Conservation (phyloP, 2,797 vertebrate genomes). For the Balearica regulorum region DNA sequence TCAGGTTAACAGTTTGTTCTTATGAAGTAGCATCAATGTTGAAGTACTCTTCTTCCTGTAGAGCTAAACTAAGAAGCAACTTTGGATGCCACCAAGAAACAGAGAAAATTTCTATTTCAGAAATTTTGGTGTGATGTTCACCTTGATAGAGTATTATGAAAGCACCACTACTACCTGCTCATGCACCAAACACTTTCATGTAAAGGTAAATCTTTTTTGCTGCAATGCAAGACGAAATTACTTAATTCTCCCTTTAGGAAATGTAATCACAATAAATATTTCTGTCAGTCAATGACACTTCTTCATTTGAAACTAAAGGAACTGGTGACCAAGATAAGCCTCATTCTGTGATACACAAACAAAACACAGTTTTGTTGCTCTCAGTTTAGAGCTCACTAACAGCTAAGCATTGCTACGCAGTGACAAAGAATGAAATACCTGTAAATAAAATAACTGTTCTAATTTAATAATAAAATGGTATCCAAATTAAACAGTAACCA, state of each 20-base stretch:
- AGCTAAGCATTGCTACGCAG: not conserved
- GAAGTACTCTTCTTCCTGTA: not conserved
- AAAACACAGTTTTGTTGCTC: not conserved
- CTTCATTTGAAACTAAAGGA: not conserved
- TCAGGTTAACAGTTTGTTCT: not conserved
- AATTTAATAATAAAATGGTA: not conserved
- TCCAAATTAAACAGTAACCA: not conserved
- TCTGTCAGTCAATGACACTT: not conserved
- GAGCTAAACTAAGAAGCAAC: not conserved
- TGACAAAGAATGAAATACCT: not conserved
- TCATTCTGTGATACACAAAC: not conserved
- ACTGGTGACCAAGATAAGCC: not conserved
- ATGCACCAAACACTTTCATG: not conserved
- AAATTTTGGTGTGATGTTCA: not conserved
- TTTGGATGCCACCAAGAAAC: not conserved
- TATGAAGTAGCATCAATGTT: too few species aligned
- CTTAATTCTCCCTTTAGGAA: not conserved
- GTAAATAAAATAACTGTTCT: not conserved
- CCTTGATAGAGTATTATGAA: not conserved
- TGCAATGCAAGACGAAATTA: not conserved
- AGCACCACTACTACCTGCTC: not conserved
- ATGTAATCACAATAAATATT: not conserved
- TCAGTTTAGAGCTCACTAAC: not conserved
- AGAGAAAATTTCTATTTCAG: not conserved
- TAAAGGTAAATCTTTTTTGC: not conserved